A percentile compares a stretch with the other conserved stretches of the same genome.
Evolutionary conservation across 2,888 invertebrate genomes (phyloP).

Genomic region (Caenorhabditis sp.): DNA sequence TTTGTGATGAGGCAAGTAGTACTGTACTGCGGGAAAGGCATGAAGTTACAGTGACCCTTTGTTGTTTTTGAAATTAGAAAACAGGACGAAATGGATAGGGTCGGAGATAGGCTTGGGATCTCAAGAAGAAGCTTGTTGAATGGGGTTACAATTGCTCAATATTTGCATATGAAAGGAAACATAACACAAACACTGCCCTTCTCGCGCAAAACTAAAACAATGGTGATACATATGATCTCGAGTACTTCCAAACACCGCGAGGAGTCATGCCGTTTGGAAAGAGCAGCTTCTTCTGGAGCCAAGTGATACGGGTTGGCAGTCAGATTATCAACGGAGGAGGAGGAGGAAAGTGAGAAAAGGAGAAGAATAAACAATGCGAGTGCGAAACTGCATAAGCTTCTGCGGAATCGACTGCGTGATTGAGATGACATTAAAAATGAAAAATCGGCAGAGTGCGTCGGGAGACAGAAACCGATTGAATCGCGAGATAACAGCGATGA

Average conservation of each 20-base stretch:
- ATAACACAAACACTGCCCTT: too few species aligned
- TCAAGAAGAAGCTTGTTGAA: slow-evolving; percentile 8
- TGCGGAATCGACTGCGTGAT: slow-evolving; percentile 17
- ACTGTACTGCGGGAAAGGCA: neutral
- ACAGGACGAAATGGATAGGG: slow-evolving; percentile 13
- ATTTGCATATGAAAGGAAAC: slow-evolving; percentile 23
- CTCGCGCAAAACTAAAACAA: slow-evolving; percentile 36
- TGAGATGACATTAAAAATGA: slow-evolving; percentile 35
- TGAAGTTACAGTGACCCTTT: too few species aligned
- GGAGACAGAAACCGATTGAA: slow-evolving; percentile 17
- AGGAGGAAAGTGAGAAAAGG: slow-evolving; percentile 11
- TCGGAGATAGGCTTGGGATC: neutral
- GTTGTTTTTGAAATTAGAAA: neutral
- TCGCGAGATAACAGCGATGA: slow-evolving; percentile 27
- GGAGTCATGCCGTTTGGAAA: slow-evolving; percentile 44
- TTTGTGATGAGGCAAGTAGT: neutral
- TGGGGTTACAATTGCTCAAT: slow-evolving; percentile 12
- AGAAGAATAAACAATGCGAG: slow-evolving; percentile 23
- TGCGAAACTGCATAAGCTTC: slow-evolving; percentile 38
- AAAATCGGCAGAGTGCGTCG: slow-evolving; percentile 9
- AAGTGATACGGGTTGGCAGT: slow-evolving; percentile 3
- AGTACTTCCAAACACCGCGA: slow-evolving; percentile 29
- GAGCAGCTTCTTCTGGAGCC: neutral
- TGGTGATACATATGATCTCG: slow-evolving; percentile 26
- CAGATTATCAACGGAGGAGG: neutral